Conservation (phyloP, 2,113 vertebrate genomes). For the Pholis gunnellus region DNA sequence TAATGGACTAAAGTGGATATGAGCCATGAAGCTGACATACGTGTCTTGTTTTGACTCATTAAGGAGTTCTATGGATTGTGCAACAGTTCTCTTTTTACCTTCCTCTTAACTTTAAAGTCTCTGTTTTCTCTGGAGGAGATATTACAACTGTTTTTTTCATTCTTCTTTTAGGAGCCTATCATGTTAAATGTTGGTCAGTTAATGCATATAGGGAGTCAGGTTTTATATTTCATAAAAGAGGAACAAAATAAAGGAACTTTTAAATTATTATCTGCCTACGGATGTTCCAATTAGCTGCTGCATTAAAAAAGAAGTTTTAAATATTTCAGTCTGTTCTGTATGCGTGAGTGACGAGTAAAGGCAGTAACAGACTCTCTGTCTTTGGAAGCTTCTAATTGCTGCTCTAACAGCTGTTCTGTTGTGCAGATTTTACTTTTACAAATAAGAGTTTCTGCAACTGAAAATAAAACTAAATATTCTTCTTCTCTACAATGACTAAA, state of each 20-base stretch:
- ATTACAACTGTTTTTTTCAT: not conserved
- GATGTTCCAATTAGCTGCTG: constrained; percentile 13
- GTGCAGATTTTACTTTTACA: not conserved
- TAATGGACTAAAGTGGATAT: not conserved
- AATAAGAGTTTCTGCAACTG: not conserved
- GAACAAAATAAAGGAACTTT: not conserved
- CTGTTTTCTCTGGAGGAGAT: not conserved
- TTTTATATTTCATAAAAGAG: not conserved
- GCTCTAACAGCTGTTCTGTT: not conserved
- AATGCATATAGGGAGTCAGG: not conserved
- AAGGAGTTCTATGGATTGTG: not conserved
- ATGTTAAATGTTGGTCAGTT: not conserved
- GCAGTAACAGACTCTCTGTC: not conserved
- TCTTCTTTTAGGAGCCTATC: not conserved
- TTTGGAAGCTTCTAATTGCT: not conserved
- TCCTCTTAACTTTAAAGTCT: not conserved
- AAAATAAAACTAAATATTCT: too few relatives aligned
- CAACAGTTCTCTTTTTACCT: not conserved
- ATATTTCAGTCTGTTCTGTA: constrained; percentile 6
- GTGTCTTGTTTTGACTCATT: not conserved
- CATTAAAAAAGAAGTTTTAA: constrained; percentile 16
- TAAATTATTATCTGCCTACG: not conserved
- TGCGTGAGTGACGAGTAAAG: not conserved
- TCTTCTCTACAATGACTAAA: not conserved
- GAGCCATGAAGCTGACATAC: not conserved